Conservation (phyloP, 1,140 invertebrate genomes). For the Yoshiicerus persimilis region DNA sequence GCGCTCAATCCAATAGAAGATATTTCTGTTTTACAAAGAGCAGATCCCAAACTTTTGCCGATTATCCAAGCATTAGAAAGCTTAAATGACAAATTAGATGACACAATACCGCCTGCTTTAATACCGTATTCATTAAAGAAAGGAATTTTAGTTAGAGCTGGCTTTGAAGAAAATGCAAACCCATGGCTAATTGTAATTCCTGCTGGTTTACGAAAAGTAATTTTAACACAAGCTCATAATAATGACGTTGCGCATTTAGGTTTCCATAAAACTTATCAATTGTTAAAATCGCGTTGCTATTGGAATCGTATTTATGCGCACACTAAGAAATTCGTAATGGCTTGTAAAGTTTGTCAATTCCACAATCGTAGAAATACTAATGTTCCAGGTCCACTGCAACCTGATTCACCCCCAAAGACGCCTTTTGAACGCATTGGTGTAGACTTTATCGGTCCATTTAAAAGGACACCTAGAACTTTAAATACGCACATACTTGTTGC, state of each 20-base stretch:
- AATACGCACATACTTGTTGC: conserved; percentile 48
- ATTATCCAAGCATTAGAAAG: background rate
- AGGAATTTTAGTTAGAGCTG: too few species aligned
- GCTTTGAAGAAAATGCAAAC: too few species aligned
- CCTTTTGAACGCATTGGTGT: conserved; percentile 51
- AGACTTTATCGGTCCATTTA: conserved; percentile 52
- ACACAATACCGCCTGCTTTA: background rate
- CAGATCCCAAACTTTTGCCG: background rate
- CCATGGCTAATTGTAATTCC: too few species aligned
- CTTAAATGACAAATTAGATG: too few species aligned
- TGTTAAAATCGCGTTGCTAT: background rate
- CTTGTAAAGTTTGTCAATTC: conserved; percentile 46
- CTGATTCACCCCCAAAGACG: background rate
- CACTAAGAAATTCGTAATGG: background rate
- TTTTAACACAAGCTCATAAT: background rate
- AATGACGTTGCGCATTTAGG: background rate
- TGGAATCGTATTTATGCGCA: background rate
- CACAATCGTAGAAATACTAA: conserved; percentile 6
- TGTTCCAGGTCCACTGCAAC: conserved; percentile 36
- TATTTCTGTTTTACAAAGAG: background rate
- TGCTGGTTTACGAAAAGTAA: background rate
- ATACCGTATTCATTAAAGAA: too few species aligned
- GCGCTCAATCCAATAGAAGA: background rate
- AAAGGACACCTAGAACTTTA: conserved; percentile 45
- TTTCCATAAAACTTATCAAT: background rate